Percentiles rank a stretch among this genome's conserved stretches.
Evolutionary conservation across 2,797 vertebrate species (phyloP).

Genomic region (Brachyalestes nurse): DNA sequence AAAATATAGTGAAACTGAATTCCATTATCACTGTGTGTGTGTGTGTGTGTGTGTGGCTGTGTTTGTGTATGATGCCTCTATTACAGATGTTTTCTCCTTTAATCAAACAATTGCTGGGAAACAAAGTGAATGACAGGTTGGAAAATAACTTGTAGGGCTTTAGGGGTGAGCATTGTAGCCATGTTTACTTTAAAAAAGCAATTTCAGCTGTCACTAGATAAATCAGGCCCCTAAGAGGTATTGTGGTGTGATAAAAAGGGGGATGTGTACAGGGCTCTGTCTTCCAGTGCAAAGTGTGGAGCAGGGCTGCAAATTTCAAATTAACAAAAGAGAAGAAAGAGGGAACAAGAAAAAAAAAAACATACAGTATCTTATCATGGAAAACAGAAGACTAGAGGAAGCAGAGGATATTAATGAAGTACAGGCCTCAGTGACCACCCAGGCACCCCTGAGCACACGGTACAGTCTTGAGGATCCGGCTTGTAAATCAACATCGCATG

Average conservation of each 20-base stretch:
- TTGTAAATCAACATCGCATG: background rate
- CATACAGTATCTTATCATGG: constrained; percentile 1
- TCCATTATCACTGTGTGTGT: background rate
- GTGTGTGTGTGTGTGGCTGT: background rate
- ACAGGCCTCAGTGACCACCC: constrained; percentile 11
- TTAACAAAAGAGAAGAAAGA: constrained; percentile 26
- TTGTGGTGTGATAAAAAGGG: constrained; percentile 33
- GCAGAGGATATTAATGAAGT: constrained; percentile 37
- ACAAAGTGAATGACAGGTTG: constrained; percentile 22
- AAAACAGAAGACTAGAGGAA: constrained; percentile 32
- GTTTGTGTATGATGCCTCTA: background rate
- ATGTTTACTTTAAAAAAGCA: constrained; percentile 50
- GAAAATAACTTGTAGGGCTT: constrained; percentile 9
- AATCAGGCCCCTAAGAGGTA: constrained; percentile 46
- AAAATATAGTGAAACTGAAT: background rate
- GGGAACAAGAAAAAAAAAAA: background rate
- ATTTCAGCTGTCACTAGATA: constrained; percentile 49
- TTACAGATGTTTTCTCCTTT: background rate
- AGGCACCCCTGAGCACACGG: background rate
- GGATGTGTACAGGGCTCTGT: constrained; percentile 25
- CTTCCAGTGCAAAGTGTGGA: constrained; percentile 25
- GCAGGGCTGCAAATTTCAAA: constrained; percentile 24
- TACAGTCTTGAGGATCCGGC: background rate
- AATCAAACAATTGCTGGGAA: constrained; percentile 19
- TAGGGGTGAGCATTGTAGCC: constrained; percentile 15